phyloP scores from a whole-genome alignment of 1,140 invertebrate species.

The Drosophila azteca region DNA sequence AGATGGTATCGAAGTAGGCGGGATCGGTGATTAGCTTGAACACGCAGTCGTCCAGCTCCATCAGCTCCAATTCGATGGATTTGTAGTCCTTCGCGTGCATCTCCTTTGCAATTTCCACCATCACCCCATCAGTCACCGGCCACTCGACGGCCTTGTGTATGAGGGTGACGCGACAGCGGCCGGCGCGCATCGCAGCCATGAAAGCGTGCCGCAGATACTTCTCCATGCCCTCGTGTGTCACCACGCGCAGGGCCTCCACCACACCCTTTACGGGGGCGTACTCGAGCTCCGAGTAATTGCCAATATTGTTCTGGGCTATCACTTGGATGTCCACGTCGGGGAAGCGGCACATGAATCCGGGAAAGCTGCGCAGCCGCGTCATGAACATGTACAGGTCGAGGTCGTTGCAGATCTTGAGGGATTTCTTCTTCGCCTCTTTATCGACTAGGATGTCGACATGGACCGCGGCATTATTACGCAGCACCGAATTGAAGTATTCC shows the following conservation, averaged over 20 bases:
- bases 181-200: constrained; percentile 7
- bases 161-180: constrained; percentile 53
- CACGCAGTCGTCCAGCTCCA: constrained; percentile 55
- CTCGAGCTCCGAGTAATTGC: constrained; percentile 67
- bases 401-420: constrained; percentile 61
- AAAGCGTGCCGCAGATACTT: constrained; percentile 60
- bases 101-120: constrained; percentile 33
- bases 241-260: constrained; percentile 67
- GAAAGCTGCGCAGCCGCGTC: constrained; percentile 56
- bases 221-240: constrained; percentile 8
- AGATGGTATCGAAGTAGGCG: constrained; percentile 57
- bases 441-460: constrained; percentile 64
- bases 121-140: constrained; percentile 58
- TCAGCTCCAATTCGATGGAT: constrained; percentile 52
- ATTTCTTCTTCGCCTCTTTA: constrained; percentile 42
- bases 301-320: constrained; percentile 69
- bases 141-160: constrained; percentile 62
- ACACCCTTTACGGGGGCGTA: constrained; percentile 69
- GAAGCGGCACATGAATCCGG: constrained; percentile 62
- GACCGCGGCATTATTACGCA: constrained; percentile 63
- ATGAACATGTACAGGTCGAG: constrained; percentile 63
- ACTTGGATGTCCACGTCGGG: constrained; percentile 60
- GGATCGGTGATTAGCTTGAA: constrained; percentile 43
- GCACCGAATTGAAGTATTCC: constrained; percentile 65
- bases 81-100: constrained; percentile 26